A percentile compares a stretch with the other conserved stretches of the same genome.
These are phyloP conservation scores for Phaonia tiefii DNA, from an alignment of 2,888 invertebrate species.

Conservation along the genomic window DNA sequence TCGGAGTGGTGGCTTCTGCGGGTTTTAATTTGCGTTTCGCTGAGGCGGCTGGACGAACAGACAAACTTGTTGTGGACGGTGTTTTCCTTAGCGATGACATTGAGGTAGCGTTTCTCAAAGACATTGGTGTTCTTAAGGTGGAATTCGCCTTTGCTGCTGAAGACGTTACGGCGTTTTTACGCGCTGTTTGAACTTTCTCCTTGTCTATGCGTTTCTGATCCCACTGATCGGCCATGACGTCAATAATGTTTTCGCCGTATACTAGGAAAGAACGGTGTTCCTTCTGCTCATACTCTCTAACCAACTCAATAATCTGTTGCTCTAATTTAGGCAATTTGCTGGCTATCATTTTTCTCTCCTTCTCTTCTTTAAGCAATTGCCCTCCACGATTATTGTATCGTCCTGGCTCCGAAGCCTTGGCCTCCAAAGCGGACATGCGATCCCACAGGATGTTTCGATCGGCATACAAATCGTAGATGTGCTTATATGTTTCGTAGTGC, in stretches of 20 bases:
- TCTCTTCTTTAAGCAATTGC: slow-evolving; percentile 91
- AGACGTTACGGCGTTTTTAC: slow-evolving; percentile 73
- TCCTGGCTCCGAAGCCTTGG: slow-evolving; percentile 88
- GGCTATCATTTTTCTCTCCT: slow-evolving; percentile 89
- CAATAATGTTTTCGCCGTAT: slow-evolving; percentile 84
- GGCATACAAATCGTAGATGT: slow-evolving; percentile 85
- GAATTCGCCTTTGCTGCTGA: slow-evolving; percentile 55
- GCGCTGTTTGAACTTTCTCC: slow-evolving; percentile 80
- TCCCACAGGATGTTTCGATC: slow-evolving; percentile 87
- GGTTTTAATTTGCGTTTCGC: slow-evolving; percentile 73
- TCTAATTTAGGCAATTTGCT: slow-evolving; percentile 89
- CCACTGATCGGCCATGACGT: slow-evolving; percentile 84
- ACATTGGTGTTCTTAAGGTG: slow-evolving; percentile 72
- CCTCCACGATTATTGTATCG: slow-evolving; percentile 94
- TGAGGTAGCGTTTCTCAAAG: slow-evolving; percentile 69
- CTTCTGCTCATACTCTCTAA: slow-evolving; percentile 81
- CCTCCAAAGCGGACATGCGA: slow-evolving; percentile 88
- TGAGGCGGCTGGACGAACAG: slow-evolving; percentile 67
- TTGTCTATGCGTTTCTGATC: slow-evolving; percentile 81
- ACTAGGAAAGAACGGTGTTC: slow-evolving; percentile 83
- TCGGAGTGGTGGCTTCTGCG: slow-evolving; percentile 65
- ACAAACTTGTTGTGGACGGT: slow-evolving; percentile 71
- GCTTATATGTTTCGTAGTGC: slow-evolving; percentile 85
- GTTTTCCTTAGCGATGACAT: slow-evolving; percentile 72
- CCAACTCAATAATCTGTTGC: slow-evolving; percentile 83